phyloP scores from a whole-genome alignment of 2,797 vertebrate species.

The Brachyrhaphis roseni region DNA sequence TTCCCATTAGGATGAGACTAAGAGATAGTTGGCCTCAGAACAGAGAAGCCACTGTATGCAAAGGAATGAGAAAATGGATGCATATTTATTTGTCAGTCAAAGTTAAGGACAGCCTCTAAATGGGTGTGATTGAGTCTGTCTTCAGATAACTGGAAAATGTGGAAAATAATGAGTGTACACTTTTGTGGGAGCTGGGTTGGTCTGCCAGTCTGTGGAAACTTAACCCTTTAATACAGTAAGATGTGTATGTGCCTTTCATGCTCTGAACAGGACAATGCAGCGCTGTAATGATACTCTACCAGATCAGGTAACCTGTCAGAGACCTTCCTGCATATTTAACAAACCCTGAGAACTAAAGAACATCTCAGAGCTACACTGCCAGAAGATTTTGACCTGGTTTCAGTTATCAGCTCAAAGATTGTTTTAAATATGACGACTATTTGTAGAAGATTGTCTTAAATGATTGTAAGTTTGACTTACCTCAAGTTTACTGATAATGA shows the following conservation, averaged over 20 bases:
- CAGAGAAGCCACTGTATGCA: constrained; percentile 64
- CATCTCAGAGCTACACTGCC: constrained; percentile 20
- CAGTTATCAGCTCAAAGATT: constrained; percentile 14
- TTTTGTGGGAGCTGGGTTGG: constrained; percentile 36
- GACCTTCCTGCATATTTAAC: constrained; percentile 76
- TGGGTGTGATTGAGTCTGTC: constrained; percentile 57
- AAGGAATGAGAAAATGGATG: constrained; percentile 64
- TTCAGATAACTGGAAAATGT: constrained; percentile 67
- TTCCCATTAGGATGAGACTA: constrained; percentile 44
- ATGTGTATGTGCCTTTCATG: constrained; percentile 53
- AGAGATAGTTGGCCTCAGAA: constrained; percentile 31
- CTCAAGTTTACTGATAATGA: background rate
- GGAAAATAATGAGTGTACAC: constrained; percentile 55
- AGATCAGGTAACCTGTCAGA: constrained; percentile 72
- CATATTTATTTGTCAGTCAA: constrained; percentile 75
- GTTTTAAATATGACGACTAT: constrained; percentile 21
- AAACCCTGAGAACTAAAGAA: constrained; percentile 31
- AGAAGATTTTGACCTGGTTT: constrained; percentile 19
- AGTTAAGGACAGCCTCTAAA: constrained; percentile 66
- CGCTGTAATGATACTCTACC: constrained; percentile 68
- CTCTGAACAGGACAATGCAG: constrained; percentile 53
- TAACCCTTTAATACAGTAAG: constrained; percentile 63
- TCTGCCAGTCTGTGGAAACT: constrained; percentile 55
- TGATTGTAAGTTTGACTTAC: background rate
- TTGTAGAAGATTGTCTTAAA: constrained; percentile 19